Evolutionary conservation across 2,113 vertebrate species (phyloP), one percentile per base, ranked within the genome.

Genomic region (Cnemophilus loriae): DNA sequence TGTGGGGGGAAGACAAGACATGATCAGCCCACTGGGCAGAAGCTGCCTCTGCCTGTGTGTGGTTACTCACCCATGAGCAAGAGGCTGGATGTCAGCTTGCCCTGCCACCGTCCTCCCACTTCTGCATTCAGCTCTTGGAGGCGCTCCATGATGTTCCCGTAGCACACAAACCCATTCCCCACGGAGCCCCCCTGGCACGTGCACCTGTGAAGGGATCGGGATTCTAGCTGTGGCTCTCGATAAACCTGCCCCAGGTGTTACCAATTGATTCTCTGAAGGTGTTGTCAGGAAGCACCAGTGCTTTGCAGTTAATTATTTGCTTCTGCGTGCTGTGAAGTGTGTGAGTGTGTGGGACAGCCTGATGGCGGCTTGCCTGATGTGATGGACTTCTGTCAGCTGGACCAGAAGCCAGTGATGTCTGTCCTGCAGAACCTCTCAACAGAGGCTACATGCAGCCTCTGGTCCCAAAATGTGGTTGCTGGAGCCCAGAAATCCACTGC

Each of bases 141-240:
- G 21, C 97, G 98, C 70, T 99, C 97, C 94, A 99, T 97, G 96
- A 99, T 97, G 86, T 98, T 98, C 77, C 99, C 99, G 0, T 98
- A 98, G 91, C 99, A 99, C 7, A 96, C 80, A 17, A 97, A 97
- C 3, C 99, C 99, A 0, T 99, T 97, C 1, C 99, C 99, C 33
- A 98, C 53, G 1, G 98, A 99, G 23, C 98, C 98, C 13, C 87
- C 93, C 44, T 81, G 96, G 94, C 99, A 99, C 1, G 84, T 98
- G 88, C 99, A 99, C 88, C 99, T 99, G 73, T 6, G 67, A 47
- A 87, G 42, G 80, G 27, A 85, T 63, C 8, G 9, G 49, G 2
- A 8, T 28, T 67, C 87, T 35, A 85, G 14, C 20, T 73, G 24
- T 67, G 44, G 4, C 60, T 73, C 33, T 5, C 27, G 17, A 15